Evolutionary conservation across 2,113 vertebrate genomes (phyloP).

Genomic region (Benitochromis conjunctus): DNA sequence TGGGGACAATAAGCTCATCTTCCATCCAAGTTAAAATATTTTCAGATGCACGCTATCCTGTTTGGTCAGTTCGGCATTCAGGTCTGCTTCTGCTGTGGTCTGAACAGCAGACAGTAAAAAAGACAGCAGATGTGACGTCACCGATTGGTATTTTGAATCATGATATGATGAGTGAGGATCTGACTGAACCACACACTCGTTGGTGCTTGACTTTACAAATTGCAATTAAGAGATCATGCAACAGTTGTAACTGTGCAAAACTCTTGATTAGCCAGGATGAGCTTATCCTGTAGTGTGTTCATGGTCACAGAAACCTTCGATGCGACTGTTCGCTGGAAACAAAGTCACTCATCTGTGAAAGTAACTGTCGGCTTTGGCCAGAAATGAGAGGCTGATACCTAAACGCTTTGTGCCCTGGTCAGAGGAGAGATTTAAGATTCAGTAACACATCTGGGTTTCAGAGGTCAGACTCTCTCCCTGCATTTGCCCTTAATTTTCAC

Average conservation of each 20-base stretch:
- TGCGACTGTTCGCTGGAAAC: neutral
- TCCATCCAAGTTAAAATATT: neutral
- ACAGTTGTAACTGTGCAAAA: neutral
- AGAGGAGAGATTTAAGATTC: neutral
- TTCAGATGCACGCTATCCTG: neutral
- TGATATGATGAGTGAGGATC: neutral
- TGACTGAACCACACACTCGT: neutral
- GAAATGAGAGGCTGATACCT: neutral
- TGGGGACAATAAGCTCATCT: neutral
- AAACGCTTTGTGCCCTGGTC: neutral
- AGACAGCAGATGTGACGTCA: neutral
- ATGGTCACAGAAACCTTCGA: neutral
- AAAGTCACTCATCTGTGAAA: neutral
- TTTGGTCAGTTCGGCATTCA: neutral
- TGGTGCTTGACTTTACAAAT: neutral
- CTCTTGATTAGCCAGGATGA: neutral
- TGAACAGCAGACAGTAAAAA: neutral
- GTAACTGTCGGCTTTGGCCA: neutral
- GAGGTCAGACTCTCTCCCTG: neutral
- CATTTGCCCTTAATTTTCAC: neutral
- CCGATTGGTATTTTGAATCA: neutral
- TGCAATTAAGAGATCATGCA: neutral
- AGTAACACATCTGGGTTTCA: neutral
- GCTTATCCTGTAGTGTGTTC: neutral
- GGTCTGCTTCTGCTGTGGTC: neutral